Base-by-base conservation (phyloP, 2,888 invertebrate genomes). In the Campoplex nolae region DNA sequence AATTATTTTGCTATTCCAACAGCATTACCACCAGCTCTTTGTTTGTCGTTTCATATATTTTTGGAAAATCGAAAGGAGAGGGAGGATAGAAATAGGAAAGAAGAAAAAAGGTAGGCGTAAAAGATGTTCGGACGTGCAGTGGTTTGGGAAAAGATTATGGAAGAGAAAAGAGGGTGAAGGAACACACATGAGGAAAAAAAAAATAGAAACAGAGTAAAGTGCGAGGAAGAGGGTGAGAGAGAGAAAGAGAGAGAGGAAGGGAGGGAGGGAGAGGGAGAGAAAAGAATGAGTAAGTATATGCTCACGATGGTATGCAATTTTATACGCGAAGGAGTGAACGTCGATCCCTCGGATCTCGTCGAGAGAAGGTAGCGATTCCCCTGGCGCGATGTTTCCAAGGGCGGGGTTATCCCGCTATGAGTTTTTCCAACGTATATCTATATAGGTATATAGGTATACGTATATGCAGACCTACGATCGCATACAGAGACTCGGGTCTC, bases 101-200 rank as follows among this genome's bases (percentile, higher is more conserved):
- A 54, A 28, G 51, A 79, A 82, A 18, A 8, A 35, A 11, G 13
- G 13, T 45, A 45, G 13, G 65, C 28, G 62, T 16, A n/a, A 58
- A 65, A 78, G 70, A 84, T 42, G 56, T 79, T 70, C 68, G 62
- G 71, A 58, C 62, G 38, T 75, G 65, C 84, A 80, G 79, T 77
- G 88, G 87, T 89, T 89, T 85, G 87, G 85, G 89, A 87, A 87
- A 85, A 83, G 73, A 85, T 65, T 13, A 38, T 62, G 35, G 54
- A 70, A 83, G 67, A 38, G 38, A 38, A 23, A 6, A 38, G 38
- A 38, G 38, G 6, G 38, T 4, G 28, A 11, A 28, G 56, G 56
- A 56, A 56, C 23, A 54, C 54, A 23, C 23, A 23, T n/a, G 18
- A 2, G 9, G 18, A 85, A 88, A 85, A 85, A 28, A 85, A 88